Base-by-base conservation (phyloP, 2,888 invertebrate genomes). In the Chymomyza caudatula region DNA sequence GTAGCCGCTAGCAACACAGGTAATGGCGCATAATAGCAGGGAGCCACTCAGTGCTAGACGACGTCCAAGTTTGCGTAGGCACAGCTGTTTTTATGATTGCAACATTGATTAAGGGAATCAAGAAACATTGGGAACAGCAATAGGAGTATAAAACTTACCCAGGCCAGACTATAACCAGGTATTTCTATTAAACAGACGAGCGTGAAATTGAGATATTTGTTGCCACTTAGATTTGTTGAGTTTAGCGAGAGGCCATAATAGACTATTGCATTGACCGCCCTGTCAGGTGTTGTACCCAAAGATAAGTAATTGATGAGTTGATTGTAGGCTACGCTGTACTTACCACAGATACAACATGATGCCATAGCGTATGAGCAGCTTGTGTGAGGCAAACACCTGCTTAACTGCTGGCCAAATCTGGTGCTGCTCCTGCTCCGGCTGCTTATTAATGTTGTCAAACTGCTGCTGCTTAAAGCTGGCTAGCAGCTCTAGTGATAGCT, bases 171-270 rank as follows among this genome's bases (percentile, higher is more conserved):
- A 75, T 93, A 93, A 2, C 93, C 93, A 4, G 93, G 93, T 73
- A 93, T 93, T 88, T 93, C 93, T 5, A 93, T 90, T 13, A 93
- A 85, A 67, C 92, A 92, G 1, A 93, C 93, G 25, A 94, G 84
- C 8, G 93, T 91, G 84, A 94, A 94, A 88, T 94, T 94, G 1
- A 93, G 67, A 85, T 94, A 94, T 87, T 94, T 94, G 83, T 94
- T 92, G 11, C 94, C 94, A 63, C 93, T 92, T 66, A 94, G 91
- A 56, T 92, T 92, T 0, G 93, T 93, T 0, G 94, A 92, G 85
- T 93, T 94, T 22, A 94, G 89, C 0, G 94, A 94, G 25, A 94
- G 89, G 0, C 94, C 94, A 78, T 94, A 94, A 78, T 92, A 94
- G 3, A 94, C 93, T 67, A 94, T 93, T 0, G 94, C 93, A 82